phyloP scores from a whole-genome alignment of 2,797 vertebrate species.

The Myotis findleyi region DNA sequence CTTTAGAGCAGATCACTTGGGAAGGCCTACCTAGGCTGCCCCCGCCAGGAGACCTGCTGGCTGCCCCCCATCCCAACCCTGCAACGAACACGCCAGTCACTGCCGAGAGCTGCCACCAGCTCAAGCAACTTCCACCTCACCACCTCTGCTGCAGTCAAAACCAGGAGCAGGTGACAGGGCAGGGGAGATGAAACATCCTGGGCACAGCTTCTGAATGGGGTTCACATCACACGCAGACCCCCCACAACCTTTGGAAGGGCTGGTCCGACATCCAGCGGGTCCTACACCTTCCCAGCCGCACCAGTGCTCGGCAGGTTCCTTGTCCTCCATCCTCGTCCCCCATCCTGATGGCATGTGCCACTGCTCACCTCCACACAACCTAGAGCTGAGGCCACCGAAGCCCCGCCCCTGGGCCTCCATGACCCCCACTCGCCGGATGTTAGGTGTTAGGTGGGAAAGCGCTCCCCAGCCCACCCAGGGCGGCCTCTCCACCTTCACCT shows the following conservation, averaged over 20 bases:
- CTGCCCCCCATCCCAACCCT: fast-evolving
- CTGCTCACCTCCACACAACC: neutral
- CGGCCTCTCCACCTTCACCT: neutral
- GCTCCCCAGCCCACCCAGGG: neutral
- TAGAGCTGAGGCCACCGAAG: fast-evolving
- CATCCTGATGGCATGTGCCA: neutral
- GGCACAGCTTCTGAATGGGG: fast-evolving
- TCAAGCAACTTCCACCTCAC: neutral
- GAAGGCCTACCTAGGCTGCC: neutral
- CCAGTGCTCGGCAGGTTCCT: neutral
- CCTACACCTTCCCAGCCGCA: neutral
- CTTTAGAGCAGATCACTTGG: neutral
- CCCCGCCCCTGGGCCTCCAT: fast-evolving
- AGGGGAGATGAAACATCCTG: fast-evolving
- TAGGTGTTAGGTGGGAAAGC: fast-evolving
- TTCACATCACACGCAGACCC: neutral
- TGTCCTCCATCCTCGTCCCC: neutral
- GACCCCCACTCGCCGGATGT: fast-evolving
- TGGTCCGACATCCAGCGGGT: fast-evolving
- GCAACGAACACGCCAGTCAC: neutral
- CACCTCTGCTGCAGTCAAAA: neutral
- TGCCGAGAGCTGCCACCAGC: no score
- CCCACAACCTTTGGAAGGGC: neutral
- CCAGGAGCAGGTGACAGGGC: neutral
- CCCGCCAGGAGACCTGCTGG: neutral